A percentile compares a stretch with the other conserved stretches of the same genome.
These are phyloP conservation scores for Acanthosepion pharaonis DNA, from an alignment of 2,888 invertebrate species.

Conservation along the genomic window DNA sequence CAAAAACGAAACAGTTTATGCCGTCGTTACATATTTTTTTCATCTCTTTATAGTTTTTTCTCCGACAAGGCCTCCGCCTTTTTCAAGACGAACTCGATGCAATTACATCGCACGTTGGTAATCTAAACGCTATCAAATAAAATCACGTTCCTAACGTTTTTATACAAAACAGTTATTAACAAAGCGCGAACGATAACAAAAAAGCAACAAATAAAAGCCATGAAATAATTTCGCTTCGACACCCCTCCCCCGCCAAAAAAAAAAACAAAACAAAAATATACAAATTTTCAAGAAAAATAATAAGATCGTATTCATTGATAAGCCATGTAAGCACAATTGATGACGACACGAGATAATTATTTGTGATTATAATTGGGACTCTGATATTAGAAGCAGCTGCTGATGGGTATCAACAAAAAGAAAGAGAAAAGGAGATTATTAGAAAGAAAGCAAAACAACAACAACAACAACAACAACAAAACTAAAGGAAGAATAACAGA, in stretches of 20 bases:
- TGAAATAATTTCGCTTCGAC: background rate
- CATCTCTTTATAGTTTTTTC: background rate
- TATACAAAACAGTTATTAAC: background rate
- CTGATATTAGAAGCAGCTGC: background rate
- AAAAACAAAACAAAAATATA: too few species aligned
- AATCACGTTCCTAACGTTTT: background rate
- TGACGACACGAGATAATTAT: constrained; percentile 33
- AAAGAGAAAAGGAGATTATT: background rate
- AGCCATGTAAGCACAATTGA: background rate
- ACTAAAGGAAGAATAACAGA: too few species aligned
- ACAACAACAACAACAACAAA: too few species aligned
- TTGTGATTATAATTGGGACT: background rate
- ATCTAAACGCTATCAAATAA: constrained; percentile 22
- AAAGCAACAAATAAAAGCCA: background rate
- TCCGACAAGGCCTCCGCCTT: background rate
- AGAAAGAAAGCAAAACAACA: too few species aligned
- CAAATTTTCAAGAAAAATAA: background rate
- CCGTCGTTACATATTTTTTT: background rate
- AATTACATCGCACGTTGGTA: background rate
- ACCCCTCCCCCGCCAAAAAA: background rate
- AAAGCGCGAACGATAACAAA: background rate
- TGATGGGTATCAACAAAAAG: background rate
- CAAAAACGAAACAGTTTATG: background rate
- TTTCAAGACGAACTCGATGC: background rate
- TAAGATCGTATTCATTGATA: background rate